Evolutionary conservation across 2,888 invertebrate species (phyloP), one percentile per base, ranked within the genome.

Genomic region (Pyrrhosoma nymphula): DNA sequence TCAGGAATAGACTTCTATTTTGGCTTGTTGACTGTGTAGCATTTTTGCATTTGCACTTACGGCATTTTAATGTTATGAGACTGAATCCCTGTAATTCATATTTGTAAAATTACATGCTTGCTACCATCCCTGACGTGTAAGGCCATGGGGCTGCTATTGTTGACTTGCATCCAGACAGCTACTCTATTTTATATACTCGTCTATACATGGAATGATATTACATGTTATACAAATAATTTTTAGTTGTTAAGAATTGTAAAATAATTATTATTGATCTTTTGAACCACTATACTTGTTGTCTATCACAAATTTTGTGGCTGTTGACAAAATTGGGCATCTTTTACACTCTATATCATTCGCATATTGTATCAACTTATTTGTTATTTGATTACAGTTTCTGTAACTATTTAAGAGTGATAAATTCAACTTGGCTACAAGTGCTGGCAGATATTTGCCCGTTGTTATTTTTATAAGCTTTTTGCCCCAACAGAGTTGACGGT

Each of bases 141-240:
- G 55, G 47, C 75, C 47, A 93, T 69, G 93, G 93, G 69, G 93
- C 93, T 69, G 47, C 93, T 16, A 47, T 93, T 93, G 93, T 93
- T 93, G 47, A 91, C 63, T 91, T 55, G 69, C 75, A 93, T 69
- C 69, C 93, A 69, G 93, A 93, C 93, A 93, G 69, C 93, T 93
- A 93, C 55, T 93, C 93, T 93, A 93, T 93, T 93, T 93, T 93
- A 93, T 93, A 93, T 93, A 93, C 93, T 93, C 93, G 75, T 93
- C 93, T 93, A 93, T 93, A 93, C 75, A 75, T 93, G 93, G 69
- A 93, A 89, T 69, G 69, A 93, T 63, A 93, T 93, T 39, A 47
- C 39, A 93, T 93, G 93, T 93, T 93, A 93, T 93, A 93, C 93
- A 93, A 93, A 93, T 93, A 69, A 93, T 93, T 93, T 91, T n/a